phyloP scores from a whole-genome alignment of 2,113 vertebrate genomes.

The Chamaea fasciata region DNA sequence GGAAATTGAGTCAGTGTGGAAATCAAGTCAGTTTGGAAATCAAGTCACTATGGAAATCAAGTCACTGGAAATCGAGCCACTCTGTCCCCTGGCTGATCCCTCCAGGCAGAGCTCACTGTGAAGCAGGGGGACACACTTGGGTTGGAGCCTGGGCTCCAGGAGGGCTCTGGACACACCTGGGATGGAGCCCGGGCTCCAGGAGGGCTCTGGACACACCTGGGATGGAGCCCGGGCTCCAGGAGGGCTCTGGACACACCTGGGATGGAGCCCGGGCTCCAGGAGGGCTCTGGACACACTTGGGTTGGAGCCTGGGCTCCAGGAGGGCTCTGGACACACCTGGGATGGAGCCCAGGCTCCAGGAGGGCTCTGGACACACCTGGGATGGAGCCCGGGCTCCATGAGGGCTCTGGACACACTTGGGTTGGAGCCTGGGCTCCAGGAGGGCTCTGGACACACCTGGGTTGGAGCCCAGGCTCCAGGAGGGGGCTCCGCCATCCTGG shows the following conservation, averaged over 20 bases:
- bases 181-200: too few relatives aligned
- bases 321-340: neutral
- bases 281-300: too few relatives aligned
- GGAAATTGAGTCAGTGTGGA: neutral
- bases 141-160: too few relatives aligned
- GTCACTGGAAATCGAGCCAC: neutral
- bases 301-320: too few relatives aligned
- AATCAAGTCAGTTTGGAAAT: neutral
- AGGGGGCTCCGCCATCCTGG: neutral
- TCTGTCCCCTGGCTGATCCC: neutral
- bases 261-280: too few relatives aligned
- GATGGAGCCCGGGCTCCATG: too few relatives aligned
- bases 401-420: too few relatives aligned
- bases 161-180: too few relatives aligned
- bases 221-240: neutral
- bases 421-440: too few relatives aligned
- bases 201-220: neutral
- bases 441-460: neutral
- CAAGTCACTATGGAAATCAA: rapidly evolving
- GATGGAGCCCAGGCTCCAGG: neutral
- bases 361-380: too few relatives aligned
- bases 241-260: too few relatives aligned
- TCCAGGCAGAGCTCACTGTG: neutral
- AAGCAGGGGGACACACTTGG: neutral
- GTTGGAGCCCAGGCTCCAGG: neutral